Conservation (phyloP, 2,888 invertebrate genomes). For the Agrochola lychnidis region DNA sequence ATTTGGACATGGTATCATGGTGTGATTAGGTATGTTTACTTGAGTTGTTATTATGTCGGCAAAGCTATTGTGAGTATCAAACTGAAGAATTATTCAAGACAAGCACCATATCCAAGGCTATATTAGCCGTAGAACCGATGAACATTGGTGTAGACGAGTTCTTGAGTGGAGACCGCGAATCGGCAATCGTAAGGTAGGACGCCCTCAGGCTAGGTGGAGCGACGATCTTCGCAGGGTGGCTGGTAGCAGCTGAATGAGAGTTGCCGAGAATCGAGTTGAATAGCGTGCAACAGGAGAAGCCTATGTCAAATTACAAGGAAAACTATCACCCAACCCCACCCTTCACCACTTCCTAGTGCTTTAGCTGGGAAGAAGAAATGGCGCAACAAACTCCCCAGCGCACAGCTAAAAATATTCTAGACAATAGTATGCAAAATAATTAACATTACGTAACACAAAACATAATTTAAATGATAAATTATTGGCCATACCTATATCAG, state of each 20-base stretch:
- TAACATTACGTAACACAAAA: too few relatives aligned
- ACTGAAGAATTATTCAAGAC: not conserved
- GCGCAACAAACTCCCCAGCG: too few relatives aligned
- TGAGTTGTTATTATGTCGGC: not conserved
- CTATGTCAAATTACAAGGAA: not conserved
- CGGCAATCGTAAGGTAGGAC: not conserved
- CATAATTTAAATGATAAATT: too few relatives aligned
- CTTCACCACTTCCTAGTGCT: too few relatives aligned
- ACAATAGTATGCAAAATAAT: too few relatives aligned
- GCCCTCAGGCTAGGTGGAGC: not conserved
- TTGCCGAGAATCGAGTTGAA: too few relatives aligned
- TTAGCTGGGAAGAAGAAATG: too few relatives aligned
- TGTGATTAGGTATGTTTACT: conserved; percentile 1
- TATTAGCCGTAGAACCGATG: not conserved
- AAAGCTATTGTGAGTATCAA: not conserved
- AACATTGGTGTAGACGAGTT: not conserved
- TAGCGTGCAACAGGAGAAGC: not conserved
- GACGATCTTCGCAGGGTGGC: not conserved
- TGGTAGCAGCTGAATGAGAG: not conserved
- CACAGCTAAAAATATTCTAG: too few relatives aligned
- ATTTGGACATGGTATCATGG: conserved; percentile 10
- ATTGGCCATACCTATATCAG: too few relatives aligned
- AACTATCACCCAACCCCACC: too few relatives aligned
- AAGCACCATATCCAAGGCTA: not conserved
- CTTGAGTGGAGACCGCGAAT: not conserved